phyloP scores from a whole-genome alignment of 1,140 invertebrate species.

The Panulirus ornatus region DNA sequence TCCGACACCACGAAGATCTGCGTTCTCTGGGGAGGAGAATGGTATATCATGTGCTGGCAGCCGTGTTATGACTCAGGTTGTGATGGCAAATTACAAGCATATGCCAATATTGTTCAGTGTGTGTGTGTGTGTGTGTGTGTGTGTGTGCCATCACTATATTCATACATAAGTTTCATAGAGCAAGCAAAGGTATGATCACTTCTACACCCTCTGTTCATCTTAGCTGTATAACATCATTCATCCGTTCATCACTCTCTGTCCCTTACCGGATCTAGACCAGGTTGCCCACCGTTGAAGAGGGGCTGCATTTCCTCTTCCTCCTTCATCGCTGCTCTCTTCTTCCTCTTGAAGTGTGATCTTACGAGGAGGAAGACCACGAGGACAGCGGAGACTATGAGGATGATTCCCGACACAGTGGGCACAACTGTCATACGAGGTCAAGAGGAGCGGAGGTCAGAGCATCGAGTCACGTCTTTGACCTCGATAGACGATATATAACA shows the following conservation, averaged over 20 bases:
- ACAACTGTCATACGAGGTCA: too few relatives aligned
- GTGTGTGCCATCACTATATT: too few relatives aligned
- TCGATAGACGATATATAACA: too few relatives aligned
- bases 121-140: background rate
- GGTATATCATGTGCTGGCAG: too few relatives aligned
- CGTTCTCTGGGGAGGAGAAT: background rate
- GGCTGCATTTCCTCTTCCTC: background rate
- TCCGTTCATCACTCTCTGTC: background rate
- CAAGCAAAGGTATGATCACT: background rate
- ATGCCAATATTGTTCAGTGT: background rate
- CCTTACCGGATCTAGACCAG: constrained; percentile 9
- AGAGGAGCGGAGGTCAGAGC: background rate
- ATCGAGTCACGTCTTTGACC: too few relatives aligned
- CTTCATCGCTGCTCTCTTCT: background rate
- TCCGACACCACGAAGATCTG: background rate
- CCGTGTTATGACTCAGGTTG: too few relatives aligned
- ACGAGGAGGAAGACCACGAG: constrained; percentile 3
- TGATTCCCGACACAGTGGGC: background rate
- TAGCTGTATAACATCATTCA: background rate
- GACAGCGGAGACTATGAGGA: background rate
- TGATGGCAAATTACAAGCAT: background rate
- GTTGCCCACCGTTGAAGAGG: background rate
- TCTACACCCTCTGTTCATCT: background rate
- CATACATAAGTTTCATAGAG: too few relatives aligned
- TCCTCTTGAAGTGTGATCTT: background rate